phyloP scores from a whole-genome alignment of 2,797 vertebrate genomes.

The Distichodus sexfasciatus region DNA sequence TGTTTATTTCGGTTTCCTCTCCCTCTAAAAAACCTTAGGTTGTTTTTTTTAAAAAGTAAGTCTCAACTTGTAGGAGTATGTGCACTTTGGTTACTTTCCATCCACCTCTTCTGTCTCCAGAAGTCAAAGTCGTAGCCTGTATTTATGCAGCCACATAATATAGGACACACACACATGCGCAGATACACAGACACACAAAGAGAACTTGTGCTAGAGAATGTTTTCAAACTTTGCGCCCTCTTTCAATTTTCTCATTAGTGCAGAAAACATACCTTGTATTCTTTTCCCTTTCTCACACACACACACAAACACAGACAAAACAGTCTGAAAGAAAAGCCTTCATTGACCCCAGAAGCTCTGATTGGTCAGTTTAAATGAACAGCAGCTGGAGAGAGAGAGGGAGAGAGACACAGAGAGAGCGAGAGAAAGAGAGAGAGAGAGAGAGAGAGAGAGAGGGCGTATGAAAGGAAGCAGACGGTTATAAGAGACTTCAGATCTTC shows the following conservation, averaged over 20 bases:
- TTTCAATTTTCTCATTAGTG: background rate
- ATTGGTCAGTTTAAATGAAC: constrained; percentile 47
- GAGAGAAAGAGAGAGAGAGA: background rate
- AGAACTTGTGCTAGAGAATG: background rate
- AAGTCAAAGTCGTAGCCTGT: constrained; percentile 27
- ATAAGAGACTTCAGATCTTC: background rate
- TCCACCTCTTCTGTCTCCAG: constrained; percentile 8
- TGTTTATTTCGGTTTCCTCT: background rate
- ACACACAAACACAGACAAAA: constrained; percentile 10
- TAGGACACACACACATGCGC: constrained; percentile 4
- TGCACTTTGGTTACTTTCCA: constrained; percentile 25
- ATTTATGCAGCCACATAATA: constrained; percentile 36
- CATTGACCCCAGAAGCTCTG: constrained; percentile 12
- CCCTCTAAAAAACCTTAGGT: constrained; percentile 1
- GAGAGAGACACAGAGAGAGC: background rate
- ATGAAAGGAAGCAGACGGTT: background rate
- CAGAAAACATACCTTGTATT: background rate
- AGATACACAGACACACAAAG: constrained; percentile 10
- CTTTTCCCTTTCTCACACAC: background rate
- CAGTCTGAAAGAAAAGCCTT: constrained; percentile 30
- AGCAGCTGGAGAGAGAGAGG: constrained; percentile 37
- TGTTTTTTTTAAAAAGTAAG: constrained; percentile 27
- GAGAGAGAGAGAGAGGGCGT: constrained; percentile 5
- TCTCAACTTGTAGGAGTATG: constrained; percentile 15
- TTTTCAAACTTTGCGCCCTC: background rate